Conservation (phyloP, 2,888 invertebrate genomes). For the Drosophila nr. fundita region DNA sequence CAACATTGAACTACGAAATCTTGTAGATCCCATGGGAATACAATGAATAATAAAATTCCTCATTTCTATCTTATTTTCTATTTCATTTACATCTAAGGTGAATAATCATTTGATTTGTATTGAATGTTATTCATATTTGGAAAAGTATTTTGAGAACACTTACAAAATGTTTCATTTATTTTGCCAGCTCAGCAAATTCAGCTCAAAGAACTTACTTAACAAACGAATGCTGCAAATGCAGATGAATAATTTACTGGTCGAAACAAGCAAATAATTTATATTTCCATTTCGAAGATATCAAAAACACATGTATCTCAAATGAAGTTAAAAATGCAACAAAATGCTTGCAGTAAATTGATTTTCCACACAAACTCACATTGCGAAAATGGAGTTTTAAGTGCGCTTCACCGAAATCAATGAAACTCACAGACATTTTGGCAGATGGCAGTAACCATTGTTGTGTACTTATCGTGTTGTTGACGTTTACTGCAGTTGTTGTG, state of each 20-base stretch:
- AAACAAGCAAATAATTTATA: conserved; percentile 8
- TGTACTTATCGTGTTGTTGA: background rate
- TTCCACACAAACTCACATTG: conserved; percentile 8
- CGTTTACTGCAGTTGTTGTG: conserved; percentile 16
- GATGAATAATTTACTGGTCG: conserved; percentile 5
- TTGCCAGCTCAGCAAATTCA: background rate
- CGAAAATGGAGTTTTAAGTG: conserved; percentile 6
- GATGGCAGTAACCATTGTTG: background rate
- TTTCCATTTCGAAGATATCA: conserved; percentile 7
- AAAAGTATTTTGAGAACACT: background rate
- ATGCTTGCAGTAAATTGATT: conserved; percentile 18
- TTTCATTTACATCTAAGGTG: background rate
- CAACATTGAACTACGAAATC: background rate
- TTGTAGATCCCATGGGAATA: background rate
- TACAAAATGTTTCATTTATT: background rate
- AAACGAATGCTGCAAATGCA: background rate
- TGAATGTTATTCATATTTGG: background rate
- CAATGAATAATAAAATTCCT: background rate
- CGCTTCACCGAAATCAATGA: conserved; percentile 36
- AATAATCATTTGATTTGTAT: background rate
- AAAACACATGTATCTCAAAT: conserved; percentile 6
- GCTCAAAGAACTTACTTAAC: background rate
- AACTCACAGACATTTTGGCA: conserved; percentile 10
- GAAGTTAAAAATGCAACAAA: conserved; percentile 8
- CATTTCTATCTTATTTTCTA: background rate